Percentiles rank a stretch among this genome's conserved stretches.
Evolutionary conservation across 37 sponge, comb jelly and placozoan genomes (phyloP).

Genomic region (Petrosia ficiformis): DNA sequence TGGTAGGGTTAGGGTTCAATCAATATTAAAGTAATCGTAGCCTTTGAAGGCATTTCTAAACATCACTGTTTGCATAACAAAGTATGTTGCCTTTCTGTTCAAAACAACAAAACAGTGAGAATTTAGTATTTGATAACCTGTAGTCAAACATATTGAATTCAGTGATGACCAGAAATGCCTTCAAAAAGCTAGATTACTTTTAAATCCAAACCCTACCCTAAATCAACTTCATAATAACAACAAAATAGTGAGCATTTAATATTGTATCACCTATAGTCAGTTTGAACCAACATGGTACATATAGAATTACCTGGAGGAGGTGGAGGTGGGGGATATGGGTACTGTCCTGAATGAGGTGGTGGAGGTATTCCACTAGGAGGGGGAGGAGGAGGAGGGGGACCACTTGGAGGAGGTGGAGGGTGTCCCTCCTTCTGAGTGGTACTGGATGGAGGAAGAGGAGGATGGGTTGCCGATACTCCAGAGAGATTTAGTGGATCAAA

Average conservation of each 20-base stretch:
- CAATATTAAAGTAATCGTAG: too few species aligned
- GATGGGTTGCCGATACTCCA: background rate
- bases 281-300: background rate
- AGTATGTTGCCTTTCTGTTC: too few species aligned
- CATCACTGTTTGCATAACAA: too few species aligned
- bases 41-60: too few species aligned
- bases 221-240: background rate
- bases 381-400: constrained; percentile 12
- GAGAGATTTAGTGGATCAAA: constrained; percentile 60
- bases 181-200: too few species aligned
- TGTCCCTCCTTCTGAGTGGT: too few species aligned
- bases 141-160: too few species aligned
- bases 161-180: too few species aligned
- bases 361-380: constrained; percentile 2
- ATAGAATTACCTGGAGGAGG: constrained; percentile 12
- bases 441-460: background rate
- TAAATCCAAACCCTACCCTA: too few species aligned
- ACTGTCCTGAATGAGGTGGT: constrained; percentile 4
- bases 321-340: constrained; percentile 16
- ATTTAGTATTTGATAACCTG: too few species aligned
- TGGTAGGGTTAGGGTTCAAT: too few species aligned
- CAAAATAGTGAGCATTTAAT: background rate
- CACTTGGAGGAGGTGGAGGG: constrained; percentile 24
- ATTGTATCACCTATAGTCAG: background rate
- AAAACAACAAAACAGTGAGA: too few species aligned